These are phyloP conservation scores for Dusona sp. DNA, from an alignment of 2,888 invertebrate genomes.

Conservation along the genomic window DNA sequence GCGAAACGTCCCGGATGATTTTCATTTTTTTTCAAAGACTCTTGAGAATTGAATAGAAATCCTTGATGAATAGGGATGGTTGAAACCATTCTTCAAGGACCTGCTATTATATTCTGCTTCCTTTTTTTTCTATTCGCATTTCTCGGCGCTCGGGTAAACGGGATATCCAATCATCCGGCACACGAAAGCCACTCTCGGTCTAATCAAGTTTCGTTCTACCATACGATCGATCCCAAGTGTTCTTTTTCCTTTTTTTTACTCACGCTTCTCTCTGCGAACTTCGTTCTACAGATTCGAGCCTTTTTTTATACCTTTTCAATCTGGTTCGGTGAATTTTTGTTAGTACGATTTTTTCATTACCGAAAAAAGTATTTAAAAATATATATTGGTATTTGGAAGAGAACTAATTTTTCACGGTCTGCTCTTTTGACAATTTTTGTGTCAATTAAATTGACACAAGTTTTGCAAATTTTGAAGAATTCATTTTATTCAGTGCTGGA, in stretches of 20 bases:
- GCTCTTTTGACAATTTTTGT: neutral
- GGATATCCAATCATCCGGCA: constrained; percentile 63
- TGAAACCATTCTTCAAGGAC: constrained; percentile 18
- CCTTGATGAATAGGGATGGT: constrained; percentile 16
- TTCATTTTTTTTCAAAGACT: neutral
- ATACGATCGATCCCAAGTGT: constrained; percentile 52
- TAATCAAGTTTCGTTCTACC: constrained; percentile 58
- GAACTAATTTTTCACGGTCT: neutral
- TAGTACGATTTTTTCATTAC: neutral
- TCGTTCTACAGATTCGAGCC: neutral
- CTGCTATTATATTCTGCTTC: constrained; percentile 15
- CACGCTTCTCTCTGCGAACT: constrained; percentile 12
- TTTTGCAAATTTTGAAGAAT: neutral
- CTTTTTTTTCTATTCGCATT: constrained; percentile 23
- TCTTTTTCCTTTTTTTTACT: constrained; percentile 24
- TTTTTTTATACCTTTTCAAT: constrained; percentile 7
- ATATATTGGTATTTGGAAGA: neutral
- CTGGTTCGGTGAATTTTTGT: neutral
- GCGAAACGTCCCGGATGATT: neutral
- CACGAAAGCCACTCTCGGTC: constrained; percentile 60
- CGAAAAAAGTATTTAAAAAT: neutral
- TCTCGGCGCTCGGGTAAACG: constrained; percentile 36
- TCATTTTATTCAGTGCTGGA: neutral
- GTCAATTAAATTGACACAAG: neutral
- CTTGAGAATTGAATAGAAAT: constrained; percentile 19